phyloP scores from a whole-genome alignment of 2,888 invertebrate genomes.

The Aspidiotus destructor region DNA sequence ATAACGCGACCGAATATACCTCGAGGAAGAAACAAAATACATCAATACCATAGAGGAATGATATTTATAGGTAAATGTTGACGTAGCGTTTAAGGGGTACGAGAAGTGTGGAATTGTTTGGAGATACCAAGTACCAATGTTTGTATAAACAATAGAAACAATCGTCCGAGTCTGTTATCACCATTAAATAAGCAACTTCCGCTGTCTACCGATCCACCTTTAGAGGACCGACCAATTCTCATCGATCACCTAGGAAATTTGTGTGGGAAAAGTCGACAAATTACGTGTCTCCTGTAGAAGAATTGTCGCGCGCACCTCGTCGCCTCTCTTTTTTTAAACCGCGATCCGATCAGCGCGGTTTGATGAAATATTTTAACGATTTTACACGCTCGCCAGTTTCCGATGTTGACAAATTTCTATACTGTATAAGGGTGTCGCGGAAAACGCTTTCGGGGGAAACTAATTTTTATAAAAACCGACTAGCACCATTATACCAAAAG shows the following conservation, averaged over 20 bases:
- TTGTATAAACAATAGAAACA: conserved; percentile 27
- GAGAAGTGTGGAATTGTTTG: conserved; percentile 1
- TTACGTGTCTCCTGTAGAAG: background rate
- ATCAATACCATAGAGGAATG: conserved; percentile 23
- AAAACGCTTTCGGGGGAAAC: background rate
- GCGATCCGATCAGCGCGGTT: too few species aligned
- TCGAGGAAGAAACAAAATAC: conserved; percentile 5
- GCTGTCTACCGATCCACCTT: conserved; percentile 19
- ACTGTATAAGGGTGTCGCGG: conserved; percentile 3
- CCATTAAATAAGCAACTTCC: conserved; percentile 25
- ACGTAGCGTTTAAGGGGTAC: conserved; percentile 17
- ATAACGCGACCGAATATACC: conserved; percentile 19
- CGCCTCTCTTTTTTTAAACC: background rate
- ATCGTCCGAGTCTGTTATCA: conserved; percentile 23
- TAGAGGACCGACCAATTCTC: background rate
- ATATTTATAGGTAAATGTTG: conserved; percentile 28
- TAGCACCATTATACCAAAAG: background rate
- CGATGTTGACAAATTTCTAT: conserved; percentile 19
- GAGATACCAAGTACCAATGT: conserved; percentile 3
- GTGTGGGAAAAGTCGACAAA: conserved; percentile 1
- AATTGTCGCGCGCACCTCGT: conserved; percentile 1
- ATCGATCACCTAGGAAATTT: background rate
- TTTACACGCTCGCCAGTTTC: conserved; percentile 5
- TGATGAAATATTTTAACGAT: conserved; percentile 10
- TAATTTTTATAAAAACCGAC: background rate